Conservation (phyloP, 1,140 invertebrate genomes). For the Leptinotarsa undecemlineata region DNA sequence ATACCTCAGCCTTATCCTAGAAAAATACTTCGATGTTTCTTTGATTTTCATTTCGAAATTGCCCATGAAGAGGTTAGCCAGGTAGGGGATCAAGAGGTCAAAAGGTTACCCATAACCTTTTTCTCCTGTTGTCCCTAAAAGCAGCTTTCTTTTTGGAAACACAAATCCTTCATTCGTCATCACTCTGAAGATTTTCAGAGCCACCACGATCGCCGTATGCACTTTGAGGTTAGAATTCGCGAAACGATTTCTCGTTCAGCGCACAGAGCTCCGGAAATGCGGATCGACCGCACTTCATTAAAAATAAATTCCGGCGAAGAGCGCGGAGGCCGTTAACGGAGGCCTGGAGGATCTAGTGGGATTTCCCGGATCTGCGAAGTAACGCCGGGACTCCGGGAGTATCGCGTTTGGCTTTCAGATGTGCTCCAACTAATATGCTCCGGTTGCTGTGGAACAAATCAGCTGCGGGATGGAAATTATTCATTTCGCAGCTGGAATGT, state of each 20-base stretch:
- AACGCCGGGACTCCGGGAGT: constrained; percentile 11
- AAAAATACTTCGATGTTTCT: too few relatives aligned
- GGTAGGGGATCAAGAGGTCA: too few relatives aligned
- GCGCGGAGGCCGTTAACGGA: constrained; percentile 35
- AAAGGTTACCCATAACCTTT: too few relatives aligned
- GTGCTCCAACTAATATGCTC: constrained; percentile 12
- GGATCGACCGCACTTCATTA: constrained; percentile 38
- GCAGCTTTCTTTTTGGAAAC: too few relatives aligned
- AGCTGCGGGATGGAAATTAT: background rate
- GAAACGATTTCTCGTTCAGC: background rate
- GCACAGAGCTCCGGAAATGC: background rate
- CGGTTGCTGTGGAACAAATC: constrained; percentile 3
- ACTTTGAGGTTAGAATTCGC: constrained; percentile 3
- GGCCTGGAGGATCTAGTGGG: constrained; percentile 37
- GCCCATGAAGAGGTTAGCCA: too few relatives aligned
- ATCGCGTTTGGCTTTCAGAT: constrained; percentile 20
- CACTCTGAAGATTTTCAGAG: too few relatives aligned
- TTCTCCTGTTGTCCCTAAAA: too few relatives aligned
- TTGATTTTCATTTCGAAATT: too few relatives aligned
- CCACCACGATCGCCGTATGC: background rate
- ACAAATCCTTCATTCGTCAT: too few relatives aligned
- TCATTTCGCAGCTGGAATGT: background rate
- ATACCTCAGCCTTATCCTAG: too few relatives aligned
- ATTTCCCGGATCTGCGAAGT: constrained; percentile 36
- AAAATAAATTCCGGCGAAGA: constrained; percentile 42